Percentiles rank a stretch among this genome's conserved stretches.
phyloP scores from a whole-genome alignment of 1,140 invertebrate genomes.

The Myzus persicae region DNA sequence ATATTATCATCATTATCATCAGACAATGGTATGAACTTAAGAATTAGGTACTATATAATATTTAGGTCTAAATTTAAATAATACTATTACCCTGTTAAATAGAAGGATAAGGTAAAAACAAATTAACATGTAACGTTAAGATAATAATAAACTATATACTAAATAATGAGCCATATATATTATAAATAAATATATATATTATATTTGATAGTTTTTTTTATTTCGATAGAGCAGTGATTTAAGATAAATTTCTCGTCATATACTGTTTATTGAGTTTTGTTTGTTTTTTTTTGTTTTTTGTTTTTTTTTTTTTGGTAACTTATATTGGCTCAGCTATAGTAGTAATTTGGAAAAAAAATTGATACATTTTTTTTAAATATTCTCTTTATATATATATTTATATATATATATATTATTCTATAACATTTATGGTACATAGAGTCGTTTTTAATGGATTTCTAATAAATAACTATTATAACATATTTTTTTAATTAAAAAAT shows the following conservation, averaged over 20 bases:
- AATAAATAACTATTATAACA: slow-evolving; percentile 14
- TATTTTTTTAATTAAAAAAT: slow-evolving; percentile 9
- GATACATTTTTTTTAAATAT: slow-evolving; percentile 8
- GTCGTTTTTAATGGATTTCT: slow-evolving; percentile 17
- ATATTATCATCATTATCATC: slow-evolving; percentile 11
- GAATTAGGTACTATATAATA: slow-evolving; percentile 33
- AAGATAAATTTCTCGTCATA: background rate
- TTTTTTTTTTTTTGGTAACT: slow-evolving; percentile 44
- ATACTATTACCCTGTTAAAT: slow-evolving; percentile 58
- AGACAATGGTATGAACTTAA: slow-evolving; percentile 48
- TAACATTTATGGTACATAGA: background rate
- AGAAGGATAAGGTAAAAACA: slow-evolving; percentile 50
- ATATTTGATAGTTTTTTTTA: background rate
- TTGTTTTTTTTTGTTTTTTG: too few relatives aligned
- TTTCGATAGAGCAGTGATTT: slow-evolving; percentile 22
- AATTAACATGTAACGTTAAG: slow-evolving; percentile 19
- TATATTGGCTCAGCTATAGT: slow-evolving; percentile 32
- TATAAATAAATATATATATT: background rate
- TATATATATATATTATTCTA: background rate
- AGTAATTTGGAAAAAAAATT: background rate
- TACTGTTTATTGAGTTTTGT: background rate
- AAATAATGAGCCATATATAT: slow-evolving; percentile 45
- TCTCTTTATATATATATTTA: background rate
- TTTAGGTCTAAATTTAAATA: slow-evolving; percentile 45
- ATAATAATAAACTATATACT: slow-evolving; percentile 27